Evolutionary conservation across 2,113 vertebrate genomes (phyloP), one percentile per base, ranked within the genome.

Genomic region (Halichoeres trimaculatus): DNA sequence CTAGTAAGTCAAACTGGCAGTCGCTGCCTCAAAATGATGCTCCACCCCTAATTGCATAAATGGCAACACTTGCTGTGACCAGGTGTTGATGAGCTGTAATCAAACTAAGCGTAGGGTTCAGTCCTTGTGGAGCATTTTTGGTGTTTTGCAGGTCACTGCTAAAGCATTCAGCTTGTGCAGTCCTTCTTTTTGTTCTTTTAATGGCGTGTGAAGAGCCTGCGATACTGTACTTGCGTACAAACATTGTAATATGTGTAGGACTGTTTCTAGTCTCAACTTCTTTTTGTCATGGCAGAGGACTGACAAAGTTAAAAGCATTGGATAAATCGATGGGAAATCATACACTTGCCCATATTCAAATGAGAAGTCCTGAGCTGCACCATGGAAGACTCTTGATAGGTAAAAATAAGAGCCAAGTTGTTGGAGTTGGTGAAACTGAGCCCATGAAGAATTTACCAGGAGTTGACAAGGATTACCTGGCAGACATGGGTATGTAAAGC

Each of bases 381-480:
- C 0, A 69, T 56, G 92, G 93, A n/a, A 85, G 65, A 57, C 79
- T 93, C 23, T 6, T 91, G 9, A 78, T 93, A 61, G 85, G 85
- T 8, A 35, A 45, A 19, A 69, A 9, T 8, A 13, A 43, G 20
- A 35, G 48, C 5, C 69, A 58, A 58, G 22, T 13, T 41, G 47
- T 48, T 5, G 24, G 63, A 23, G 19, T 47, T 10, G 65, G 50
- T 22, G 26, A 14, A 55, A 57, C 40, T n/a, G 40, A 68, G 34
- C n/a, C 48, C 10, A 3, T 38, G 14, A 48, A 53, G 26, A 17
- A 66, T 0, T 9, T 34, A 1, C 10, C 43, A 36, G 61, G 83
- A 35, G 11, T 36, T 38, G 80, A 90, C 45, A 11, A 51, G 4
- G 89, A 83, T 58, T 91, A 91, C 47, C 92, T 92, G 41, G 84